Percentiles rank a stretch among this genome's conserved stretches.
These are phyloP conservation scores for Cheilosia scutellata DNA, from an alignment of 2,888 invertebrate species.

Conservation along the genomic window DNA sequence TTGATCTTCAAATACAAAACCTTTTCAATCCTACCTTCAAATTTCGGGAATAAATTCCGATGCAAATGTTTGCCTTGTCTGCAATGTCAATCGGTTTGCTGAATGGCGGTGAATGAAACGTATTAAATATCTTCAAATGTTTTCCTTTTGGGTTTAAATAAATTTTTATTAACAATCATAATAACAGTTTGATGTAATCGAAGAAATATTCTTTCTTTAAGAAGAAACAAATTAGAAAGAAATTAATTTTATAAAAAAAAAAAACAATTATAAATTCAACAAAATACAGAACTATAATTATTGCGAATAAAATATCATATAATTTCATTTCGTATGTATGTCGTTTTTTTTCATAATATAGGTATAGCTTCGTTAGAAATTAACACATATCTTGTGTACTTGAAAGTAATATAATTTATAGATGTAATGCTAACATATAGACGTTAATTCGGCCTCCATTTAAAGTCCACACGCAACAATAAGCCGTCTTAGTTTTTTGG, in stretches of 20 bases:
- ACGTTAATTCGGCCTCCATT: conserved; percentile 12
- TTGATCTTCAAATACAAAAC: no score
- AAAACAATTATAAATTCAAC: conserved; percentile 55
- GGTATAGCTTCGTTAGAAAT: conserved; percentile 36
- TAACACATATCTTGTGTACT: conserved; percentile 20
- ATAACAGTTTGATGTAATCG: conserved; percentile 72
- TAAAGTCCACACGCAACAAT: conserved; percentile 1
- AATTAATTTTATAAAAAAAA: conserved; percentile 40
- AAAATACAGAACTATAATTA: conserved; percentile 51
- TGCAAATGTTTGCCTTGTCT: no score
- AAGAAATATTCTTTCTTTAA: conserved; percentile 58
- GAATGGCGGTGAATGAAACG: no score
- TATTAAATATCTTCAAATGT: neutral
- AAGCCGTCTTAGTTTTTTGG: neutral
- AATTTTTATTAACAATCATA: conserved; percentile 76
- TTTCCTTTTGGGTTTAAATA: conserved; percentile 64
- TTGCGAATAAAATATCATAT: conserved; percentile 62
- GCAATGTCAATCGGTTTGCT: no score
- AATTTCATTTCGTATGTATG: conserved; percentile 48
- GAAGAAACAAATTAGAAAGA: conserved; percentile 35
- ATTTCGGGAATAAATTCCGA: no score
- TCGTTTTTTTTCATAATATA: conserved; percentile 37
- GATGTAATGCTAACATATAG: conserved; percentile 7
- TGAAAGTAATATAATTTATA: conserved; percentile 30
- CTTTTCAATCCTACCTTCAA: no score